These are phyloP conservation scores for Augochlora pura DNA, from an alignment of 1,140 invertebrate species.

Conservation along the genomic window DNA sequence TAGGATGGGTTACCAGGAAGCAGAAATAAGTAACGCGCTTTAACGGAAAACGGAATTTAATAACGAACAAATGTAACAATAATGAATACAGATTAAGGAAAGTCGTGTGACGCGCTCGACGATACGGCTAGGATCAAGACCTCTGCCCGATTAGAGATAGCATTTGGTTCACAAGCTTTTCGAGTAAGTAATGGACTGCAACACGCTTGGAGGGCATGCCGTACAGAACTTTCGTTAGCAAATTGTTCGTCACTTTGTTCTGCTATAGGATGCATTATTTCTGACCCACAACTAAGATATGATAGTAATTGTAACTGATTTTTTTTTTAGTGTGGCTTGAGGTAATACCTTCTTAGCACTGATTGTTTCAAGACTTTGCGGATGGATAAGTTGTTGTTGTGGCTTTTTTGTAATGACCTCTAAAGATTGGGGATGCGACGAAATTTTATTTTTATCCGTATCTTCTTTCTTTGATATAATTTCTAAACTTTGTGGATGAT, in stretches of 20 bases:
- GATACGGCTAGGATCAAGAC: slow-evolving; percentile 69
- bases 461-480: slow-evolving; percentile 77
- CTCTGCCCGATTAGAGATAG: slow-evolving; percentile 68
- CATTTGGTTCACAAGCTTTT: slow-evolving; percentile 73
- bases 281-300: slow-evolving; percentile 86
- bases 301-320: slow-evolving; percentile 80
- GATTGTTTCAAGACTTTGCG: slow-evolving; percentile 78
- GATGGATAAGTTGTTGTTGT: slow-evolving; percentile 75
- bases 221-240: slow-evolving; percentile 72
- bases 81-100: no score
- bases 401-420: slow-evolving; percentile 78
- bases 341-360: slow-evolving; percentile 77
- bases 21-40: no score
- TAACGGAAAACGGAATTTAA: no score
- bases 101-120: no score
- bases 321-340: slow-evolving; percentile 78
- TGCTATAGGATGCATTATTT: slow-evolving; percentile 91
- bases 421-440: slow-evolving; percentile 77
- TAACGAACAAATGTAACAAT: no score
- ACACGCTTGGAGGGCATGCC: slow-evolving; percentile 81
- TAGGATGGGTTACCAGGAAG: no score
- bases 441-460: slow-evolving; percentile 77
- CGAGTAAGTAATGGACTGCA: slow-evolving; percentile 84
- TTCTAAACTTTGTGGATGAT: slow-evolving; percentile 77
- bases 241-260: slow-evolving; percentile 90